These are phyloP conservation scores for Hyles vespertilio DNA, from an alignment of 1,140 invertebrate species.

Conservation along the genomic window DNA sequence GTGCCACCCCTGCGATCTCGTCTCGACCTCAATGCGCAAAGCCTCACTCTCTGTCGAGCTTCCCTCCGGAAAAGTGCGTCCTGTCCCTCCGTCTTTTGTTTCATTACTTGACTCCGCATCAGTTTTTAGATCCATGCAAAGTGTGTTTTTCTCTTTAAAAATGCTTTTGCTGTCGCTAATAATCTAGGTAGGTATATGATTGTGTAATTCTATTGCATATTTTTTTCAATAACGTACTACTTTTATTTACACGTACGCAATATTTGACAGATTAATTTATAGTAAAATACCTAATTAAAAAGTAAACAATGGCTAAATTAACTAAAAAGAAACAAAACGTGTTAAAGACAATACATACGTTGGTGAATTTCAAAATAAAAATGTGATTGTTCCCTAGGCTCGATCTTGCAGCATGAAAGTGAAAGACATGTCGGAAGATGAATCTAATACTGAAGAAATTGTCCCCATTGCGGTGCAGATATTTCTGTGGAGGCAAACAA, in stretches of 20 bases:
- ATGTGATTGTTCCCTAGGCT: neutral
- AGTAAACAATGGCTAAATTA: neutral
- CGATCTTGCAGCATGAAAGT: slow-evolving; percentile 37
- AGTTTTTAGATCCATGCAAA: slow-evolving; percentile 39
- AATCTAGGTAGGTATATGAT: slow-evolving; percentile 5
- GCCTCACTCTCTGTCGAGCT: slow-evolving; percentile 50
- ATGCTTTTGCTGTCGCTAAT: slow-evolving; percentile 13
- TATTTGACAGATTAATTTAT: too few species aligned
- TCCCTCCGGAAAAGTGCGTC: slow-evolving; percentile 37
- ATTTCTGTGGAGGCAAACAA: slow-evolving; percentile 98
- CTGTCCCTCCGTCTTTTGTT: slow-evolving; percentile 31
- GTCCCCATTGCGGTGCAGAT: slow-evolving; percentile 98
- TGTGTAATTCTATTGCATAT: neutral
- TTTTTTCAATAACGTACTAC: too few species aligned
- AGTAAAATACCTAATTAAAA: too few species aligned
- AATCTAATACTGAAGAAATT: slow-evolving; percentile 82
- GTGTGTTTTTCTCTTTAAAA: slow-evolving; percentile 33
- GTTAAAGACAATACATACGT: neutral
- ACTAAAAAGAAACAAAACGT: neutral
- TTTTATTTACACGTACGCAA: too few species aligned
- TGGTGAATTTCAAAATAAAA: too few species aligned
- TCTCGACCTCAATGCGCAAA: slow-evolving; percentile 50
- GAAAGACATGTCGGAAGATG: slow-evolving; percentile 70
- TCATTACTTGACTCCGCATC: slow-evolving; percentile 17
- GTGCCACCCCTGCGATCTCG: slow-evolving; percentile 43